Percentiles rank a stretch among this genome's conserved stretches.
These are phyloP conservation scores for Rhinolophus ferrumequinum DNA, from an alignment of 2,113 vertebrate species.

Conservation along the genomic window DNA sequence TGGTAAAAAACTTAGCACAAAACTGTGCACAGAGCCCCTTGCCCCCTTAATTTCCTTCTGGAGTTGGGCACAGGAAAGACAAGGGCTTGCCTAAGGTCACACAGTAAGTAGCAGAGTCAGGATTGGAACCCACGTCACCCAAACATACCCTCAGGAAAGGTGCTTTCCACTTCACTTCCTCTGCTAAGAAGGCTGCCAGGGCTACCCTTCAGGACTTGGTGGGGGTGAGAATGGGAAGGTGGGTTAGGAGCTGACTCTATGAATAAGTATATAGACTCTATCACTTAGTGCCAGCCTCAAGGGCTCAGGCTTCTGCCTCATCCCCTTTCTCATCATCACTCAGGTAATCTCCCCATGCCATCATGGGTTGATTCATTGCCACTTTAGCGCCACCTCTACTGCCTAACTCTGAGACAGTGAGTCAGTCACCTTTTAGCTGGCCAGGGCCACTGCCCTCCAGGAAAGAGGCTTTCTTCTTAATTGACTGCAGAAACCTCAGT, in stretches of 20 bases:
- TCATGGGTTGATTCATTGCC: slow-evolving; percentile 61
- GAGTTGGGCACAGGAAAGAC: neutral
- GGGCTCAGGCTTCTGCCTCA: slow-evolving; percentile 6
- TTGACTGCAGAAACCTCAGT: slow-evolving; percentile 63
- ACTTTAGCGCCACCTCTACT: slow-evolving; percentile 48
- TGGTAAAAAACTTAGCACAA: neutral
- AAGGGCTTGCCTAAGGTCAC: slow-evolving; percentile 5
- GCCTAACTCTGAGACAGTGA: slow-evolving; percentile 57
- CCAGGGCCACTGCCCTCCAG: slow-evolving; percentile 71
- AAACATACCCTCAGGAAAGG: neutral
- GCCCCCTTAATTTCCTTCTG: neutral
- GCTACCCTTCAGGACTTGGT: neutral
- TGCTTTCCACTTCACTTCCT: slow-evolving; percentile 18
- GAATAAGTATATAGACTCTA: neutral
- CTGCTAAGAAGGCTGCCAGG: neutral
- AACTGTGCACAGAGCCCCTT: neutral
- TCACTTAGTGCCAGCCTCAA: slow-evolving; percentile 16
- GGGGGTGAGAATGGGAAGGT: neutral
- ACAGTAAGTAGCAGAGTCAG: neutral
- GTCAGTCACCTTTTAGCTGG: slow-evolving; percentile 65
- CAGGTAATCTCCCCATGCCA: slow-evolving; percentile 36
- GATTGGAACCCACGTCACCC: neutral
- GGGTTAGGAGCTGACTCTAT: neutral
- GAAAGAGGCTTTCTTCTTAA: slow-evolving; percentile 76
- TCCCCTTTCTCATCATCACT: slow-evolving; percentile 38